Percentiles rank a stretch among this genome's conserved stretches.
These are phyloP conservation scores for Drosophila insularis DNA, from an alignment of 1,140 invertebrate genomes.

Conservation along the genomic window DNA sequence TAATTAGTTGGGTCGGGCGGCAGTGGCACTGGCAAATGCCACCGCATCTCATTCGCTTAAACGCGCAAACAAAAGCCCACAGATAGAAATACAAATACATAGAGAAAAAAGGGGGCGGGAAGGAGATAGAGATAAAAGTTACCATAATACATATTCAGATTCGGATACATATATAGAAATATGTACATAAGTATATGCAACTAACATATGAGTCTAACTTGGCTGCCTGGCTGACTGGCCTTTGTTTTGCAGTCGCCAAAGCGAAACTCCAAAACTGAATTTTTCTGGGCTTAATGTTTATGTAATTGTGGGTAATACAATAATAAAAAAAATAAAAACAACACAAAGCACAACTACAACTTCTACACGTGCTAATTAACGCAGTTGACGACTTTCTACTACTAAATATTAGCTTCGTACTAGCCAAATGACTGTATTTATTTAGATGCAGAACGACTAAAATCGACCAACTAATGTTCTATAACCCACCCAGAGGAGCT, in stretches of 20 bases:
- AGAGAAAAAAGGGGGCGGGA: constrained; percentile 37
- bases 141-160: constrained; percentile 54
- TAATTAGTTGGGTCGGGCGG: constrained; percentile 58
- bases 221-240: constrained; percentile 7
- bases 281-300: constrained; percentile 66
- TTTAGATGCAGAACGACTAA: constrained; percentile 4
- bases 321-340: neutral
- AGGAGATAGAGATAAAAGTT: neutral
- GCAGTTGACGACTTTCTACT: constrained; percentile 40
- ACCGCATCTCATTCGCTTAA: constrained; percentile 30
- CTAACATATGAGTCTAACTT: neutral
- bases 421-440: neutral
- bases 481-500: neutral
- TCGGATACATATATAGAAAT: constrained; percentile 31
- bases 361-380: constrained; percentile 54
- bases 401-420: constrained; percentile 15
- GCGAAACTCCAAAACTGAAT: constrained; percentile 23
- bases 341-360: neutral
- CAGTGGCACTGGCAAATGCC: constrained; percentile 9
- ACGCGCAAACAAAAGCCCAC: constrained; percentile 12
- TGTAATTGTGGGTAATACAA: constrained; percentile 63
- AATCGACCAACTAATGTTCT: constrained; percentile 45
- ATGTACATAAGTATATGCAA: constrained; percentile 27
- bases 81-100: constrained; percentile 44
- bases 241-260: constrained; percentile 30